Evolutionary conservation across 1,140 invertebrate genomes (phyloP).

Genomic region (Leptinotarsa defecta): DNA sequence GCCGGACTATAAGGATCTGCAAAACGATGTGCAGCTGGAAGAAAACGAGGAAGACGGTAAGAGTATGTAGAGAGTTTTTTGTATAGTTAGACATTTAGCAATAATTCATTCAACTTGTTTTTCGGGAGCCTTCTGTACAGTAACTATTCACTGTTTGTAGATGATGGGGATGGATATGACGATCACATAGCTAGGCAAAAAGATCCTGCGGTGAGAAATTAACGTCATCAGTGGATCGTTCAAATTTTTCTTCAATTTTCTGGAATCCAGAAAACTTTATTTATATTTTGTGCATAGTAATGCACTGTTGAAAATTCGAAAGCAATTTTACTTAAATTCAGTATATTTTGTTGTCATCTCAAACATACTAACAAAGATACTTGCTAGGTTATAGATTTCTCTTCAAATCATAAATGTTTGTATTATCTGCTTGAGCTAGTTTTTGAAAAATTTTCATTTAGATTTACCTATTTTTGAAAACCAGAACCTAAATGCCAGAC

Average conservation of each 20-base stretch:
- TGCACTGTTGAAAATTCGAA: neutral
- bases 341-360: no score
- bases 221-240: neutral
- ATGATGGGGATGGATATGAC: conserved; percentile 45
- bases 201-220: conserved; percentile 45
- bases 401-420: no score
- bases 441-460: no score
- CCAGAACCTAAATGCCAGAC: no score
- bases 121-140: neutral
- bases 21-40: conserved; percentile 39
- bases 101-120: neutral
- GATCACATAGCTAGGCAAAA: conserved; percentile 37
- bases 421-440: no score
- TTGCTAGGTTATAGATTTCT: no score
- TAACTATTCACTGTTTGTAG: conserved; percentile 28
- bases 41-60: conserved; percentile 42
- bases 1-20: conserved; percentile 42
- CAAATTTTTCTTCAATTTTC: neutral
- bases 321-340: neutral
- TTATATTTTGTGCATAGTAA: no score
- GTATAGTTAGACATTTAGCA: neutral
- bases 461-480: no score
- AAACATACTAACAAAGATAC: no score
- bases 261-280: neutral
- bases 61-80: conserved; percentile 8